These are phyloP conservation scores for Drosophila fulvimacula DNA, from an alignment of 2,888 invertebrate species.

Conservation along the genomic window DNA sequence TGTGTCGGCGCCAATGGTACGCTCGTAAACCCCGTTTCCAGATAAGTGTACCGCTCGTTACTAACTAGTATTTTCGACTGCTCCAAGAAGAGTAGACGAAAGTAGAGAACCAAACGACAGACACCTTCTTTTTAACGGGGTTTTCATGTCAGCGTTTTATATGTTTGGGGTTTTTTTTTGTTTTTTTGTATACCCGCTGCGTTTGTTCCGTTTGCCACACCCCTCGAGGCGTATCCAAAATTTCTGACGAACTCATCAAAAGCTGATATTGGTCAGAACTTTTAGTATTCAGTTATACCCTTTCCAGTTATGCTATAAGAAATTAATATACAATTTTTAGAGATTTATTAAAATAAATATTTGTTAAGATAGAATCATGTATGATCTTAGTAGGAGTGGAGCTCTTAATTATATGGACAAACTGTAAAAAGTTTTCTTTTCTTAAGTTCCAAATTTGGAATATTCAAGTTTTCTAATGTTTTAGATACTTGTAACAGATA, in stretches of 20 bases:
- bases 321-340: too few species aligned
- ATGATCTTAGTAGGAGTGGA: too few species aligned
- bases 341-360: too few species aligned
- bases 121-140: conserved; percentile 64
- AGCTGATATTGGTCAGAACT: conserved; percentile 22
- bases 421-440: too few species aligned
- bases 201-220: conserved; percentile 41
- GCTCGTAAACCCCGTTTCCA: conserved; percentile 73
- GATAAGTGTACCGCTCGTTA: conserved; percentile 37
- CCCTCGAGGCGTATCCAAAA: conserved; percentile 14
- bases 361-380: too few species aligned
- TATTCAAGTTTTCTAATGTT: too few species aligned
- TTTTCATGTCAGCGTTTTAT: conserved; percentile 71
- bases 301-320: too few species aligned
- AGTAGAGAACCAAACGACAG: conserved; percentile 7
- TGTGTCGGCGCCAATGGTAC: conserved; percentile 40
- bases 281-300: conserved; percentile 1
- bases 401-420: too few species aligned
- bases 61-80: conserved; percentile 27
- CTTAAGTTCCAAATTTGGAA: too few species aligned
- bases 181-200: conserved; percentile 7
- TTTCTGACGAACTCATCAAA: conserved; percentile 35
- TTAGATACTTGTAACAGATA: too few species aligned
- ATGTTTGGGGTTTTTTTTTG: conserved; percentile 23
- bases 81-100: conserved; percentile 12